These are phyloP conservation scores for Bambusicola thoracicus DNA, from an alignment of 2,113 vertebrate genomes.

Conservation along the genomic window DNA sequence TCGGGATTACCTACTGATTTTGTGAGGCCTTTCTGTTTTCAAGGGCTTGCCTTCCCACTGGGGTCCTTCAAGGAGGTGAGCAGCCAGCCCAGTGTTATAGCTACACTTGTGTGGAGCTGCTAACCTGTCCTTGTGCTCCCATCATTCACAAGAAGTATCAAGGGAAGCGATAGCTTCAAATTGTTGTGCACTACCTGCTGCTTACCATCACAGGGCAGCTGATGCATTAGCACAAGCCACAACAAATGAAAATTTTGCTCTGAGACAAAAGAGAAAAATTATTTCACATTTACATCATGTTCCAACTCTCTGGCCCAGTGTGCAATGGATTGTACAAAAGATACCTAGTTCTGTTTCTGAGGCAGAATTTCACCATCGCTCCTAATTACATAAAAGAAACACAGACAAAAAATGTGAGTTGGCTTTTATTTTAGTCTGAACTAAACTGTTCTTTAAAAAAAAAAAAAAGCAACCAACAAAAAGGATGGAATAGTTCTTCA, in stretches of 20 bases:
- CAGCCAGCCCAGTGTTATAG: neutral
- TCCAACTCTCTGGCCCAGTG: neutral
- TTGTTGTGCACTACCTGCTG: neutral
- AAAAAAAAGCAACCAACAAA: neutral
- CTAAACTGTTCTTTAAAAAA: constrained; percentile 33
- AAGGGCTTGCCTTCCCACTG: too few relatives aligned
- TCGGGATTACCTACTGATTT: too few relatives aligned
- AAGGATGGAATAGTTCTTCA: constrained; percentile 68
- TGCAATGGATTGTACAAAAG: neutral
- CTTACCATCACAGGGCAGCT: neutral
- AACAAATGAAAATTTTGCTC: neutral
- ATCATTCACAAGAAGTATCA: neutral
- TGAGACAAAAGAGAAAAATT: neutral
- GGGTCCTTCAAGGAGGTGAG: neutral
- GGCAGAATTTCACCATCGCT: neutral
- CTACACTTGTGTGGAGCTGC: neutral
- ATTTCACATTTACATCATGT: neutral
- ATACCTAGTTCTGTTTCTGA: neutral
- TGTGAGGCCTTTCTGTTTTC: neutral
- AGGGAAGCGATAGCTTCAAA: neutral
- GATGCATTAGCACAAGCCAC: neutral
- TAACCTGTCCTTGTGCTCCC: neutral
- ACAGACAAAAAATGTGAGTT: constrained; percentile 3
- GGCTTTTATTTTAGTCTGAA: constrained; percentile 71
- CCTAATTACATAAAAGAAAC: neutral